Base-by-base conservation (phyloP, 2,797 vertebrate genomes). In the Myotis planiceps region DNA sequence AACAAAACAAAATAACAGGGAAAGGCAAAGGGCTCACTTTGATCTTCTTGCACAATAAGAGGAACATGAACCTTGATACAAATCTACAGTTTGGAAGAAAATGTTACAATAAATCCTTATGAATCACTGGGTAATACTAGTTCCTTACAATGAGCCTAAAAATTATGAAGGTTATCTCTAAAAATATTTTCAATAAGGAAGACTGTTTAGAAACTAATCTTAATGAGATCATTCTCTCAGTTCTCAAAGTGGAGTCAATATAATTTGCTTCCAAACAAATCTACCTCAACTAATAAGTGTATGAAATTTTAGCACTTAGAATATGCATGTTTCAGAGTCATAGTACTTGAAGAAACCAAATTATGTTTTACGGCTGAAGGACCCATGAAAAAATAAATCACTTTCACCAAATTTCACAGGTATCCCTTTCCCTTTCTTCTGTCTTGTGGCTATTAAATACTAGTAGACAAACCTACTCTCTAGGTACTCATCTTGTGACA, bases 51-150 rank as follows among this genome's bases (percentile, higher is more conserved):
- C 27, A 80, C 16, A 74, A 34, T 42, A 27, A 93, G n/a, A 87
- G 58, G 69, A 92, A 88, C 4, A 19, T 9, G 39, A 72, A 80
- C 39, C 58, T 65, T 95, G 34, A 94, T 85, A 94, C 9, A 90
- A 83, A 95, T 49, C 60, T 87, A 92, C n/a, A 66, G 29, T 68
- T 76, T 76, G 37, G n/a, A 78, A 88, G 92, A 75, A 96, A 95
- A 69, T 55, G 42, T 65, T 83, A 58, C n/a, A 80, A 63, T 55
- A 71, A 96, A 80, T 80, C 68, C 19, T 4, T 60, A 37, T 25
- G 51, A 95, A 19, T 76, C 49, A 78, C 29, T 23, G 14, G 32
- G 15, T 89, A 27, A 51, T 78, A 94, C 63, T 42, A 91, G 32
- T 25, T 75, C 60, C 34, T 81, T 55, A 80, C 9, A 84, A 68